Base-by-base conservation (phyloP, 35 echinoderm and acorn worm species). In the Amphiura filiformis region DNA sequence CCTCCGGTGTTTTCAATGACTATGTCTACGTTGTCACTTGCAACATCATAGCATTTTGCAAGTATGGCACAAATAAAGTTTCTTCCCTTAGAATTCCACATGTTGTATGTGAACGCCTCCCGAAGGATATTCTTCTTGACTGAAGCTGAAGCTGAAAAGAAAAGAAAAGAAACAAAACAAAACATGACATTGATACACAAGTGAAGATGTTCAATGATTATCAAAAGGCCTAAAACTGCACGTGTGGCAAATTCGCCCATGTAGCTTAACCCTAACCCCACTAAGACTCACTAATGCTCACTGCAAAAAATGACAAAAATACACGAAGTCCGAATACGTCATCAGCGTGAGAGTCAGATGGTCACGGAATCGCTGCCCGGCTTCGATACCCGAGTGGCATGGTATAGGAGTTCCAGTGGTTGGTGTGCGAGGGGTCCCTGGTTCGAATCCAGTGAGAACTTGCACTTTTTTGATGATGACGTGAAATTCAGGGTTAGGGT, bases 121-220 rank as follows among this genome's bases (percentile, higher is more conserved):
- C 26, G 41, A 81, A 41, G 37, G 37, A 38, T 81, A 44, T 44
- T 81, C 35, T 41, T 44, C 80, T 81, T 81, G 80, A 81, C 80
- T 81, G 80, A 81, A 81, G 37, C 80, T 41, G 35, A 79, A n/a
- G n/a, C n/a, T n/a, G n/a, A n/a, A n/a, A n/a, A n/a, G n/a, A 79
- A 79, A 79, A 37, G 37, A 79, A 79, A 81, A 81, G 26, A 81
- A 44, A 81, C 15, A n/a, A 81, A 81, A 81, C 61, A 18, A 70
- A 70, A 70, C 61, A 70, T 70, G 61, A 70, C 61, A 52, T 70
- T 70, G 61, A 70, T 70, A 70, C 61, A 70, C 61, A 70, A 70
- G 9, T 70, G 61, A 70, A 70, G 61, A 70, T 70, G 61, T 70
- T 70, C 61, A 70, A 70, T 70, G 61, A 70, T 70, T 70, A 70